These are phyloP conservation scores for Sylvietta virens DNA, from an alignment of 2,113 vertebrate species.

Conservation along the genomic window DNA sequence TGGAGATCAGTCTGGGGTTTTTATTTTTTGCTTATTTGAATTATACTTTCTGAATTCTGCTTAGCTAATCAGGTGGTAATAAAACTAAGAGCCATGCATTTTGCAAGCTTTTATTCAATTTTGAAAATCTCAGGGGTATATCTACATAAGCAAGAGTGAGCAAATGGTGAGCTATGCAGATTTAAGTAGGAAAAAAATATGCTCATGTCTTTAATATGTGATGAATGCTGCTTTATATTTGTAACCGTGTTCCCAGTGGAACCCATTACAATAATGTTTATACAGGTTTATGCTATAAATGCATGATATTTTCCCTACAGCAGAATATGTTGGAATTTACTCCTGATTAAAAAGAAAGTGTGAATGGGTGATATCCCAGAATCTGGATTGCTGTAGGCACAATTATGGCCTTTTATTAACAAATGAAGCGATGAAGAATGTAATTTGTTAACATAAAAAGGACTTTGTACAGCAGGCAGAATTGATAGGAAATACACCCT, in stretches of 20 bases:
- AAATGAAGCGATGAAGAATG: neutral
- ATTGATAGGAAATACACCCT: neutral
- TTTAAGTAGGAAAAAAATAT: constrained; percentile 26
- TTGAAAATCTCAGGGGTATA: neutral
- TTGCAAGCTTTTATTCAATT: neutral
- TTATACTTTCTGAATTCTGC: neutral
- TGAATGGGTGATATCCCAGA: neutral
- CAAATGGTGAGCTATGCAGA: neutral
- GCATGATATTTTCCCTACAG: neutral
- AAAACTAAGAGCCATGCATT: neutral
- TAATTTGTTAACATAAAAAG: neutral
- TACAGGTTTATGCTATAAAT: constrained; percentile 28
- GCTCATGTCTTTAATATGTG: constrained; percentile 12
- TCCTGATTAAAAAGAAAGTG: neutral
- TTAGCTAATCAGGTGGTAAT: neutral
- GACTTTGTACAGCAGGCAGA: neutral
- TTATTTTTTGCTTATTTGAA: neutral
- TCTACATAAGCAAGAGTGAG: constrained; percentile 5
- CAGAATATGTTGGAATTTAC: neutral
- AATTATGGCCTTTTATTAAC: neutral
- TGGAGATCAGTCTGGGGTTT: neutral
- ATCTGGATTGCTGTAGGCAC: neutral
- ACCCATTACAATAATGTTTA: constrained; percentile 56
- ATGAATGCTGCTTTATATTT: constrained; percentile 41
- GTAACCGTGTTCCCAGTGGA: constrained; percentile 13